Conservation (phyloP, 2,113 vertebrate genomes). For the Epinephelus cyanopodus region DNA sequence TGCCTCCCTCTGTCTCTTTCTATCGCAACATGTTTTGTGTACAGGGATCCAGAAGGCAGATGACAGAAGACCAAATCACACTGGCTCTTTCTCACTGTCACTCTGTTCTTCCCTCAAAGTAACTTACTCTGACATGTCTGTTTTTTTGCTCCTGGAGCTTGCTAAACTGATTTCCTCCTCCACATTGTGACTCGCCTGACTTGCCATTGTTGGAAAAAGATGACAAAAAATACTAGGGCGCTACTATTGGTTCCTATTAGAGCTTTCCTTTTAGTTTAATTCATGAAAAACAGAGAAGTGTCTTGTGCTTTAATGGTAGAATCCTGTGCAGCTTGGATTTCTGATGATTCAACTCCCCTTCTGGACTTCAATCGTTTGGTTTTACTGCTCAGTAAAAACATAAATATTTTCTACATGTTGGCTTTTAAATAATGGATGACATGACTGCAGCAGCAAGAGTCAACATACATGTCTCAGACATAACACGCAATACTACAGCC, state of each 20-base stretch:
- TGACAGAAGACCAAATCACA: conserved; percentile 76
- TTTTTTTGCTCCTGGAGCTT: conserved; percentile 29
- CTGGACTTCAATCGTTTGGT: conserved; percentile 11
- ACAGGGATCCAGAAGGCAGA: conserved; percentile 74
- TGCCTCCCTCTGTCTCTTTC: conserved; percentile 56
- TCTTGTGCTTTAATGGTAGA: conserved; percentile 6
- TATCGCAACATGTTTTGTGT: conserved; percentile 75
- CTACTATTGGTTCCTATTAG: conserved; percentile 17
- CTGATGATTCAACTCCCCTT: neutral
- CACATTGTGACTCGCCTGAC: conserved; percentile 34
- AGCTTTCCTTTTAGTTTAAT: neutral
- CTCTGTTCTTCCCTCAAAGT: conserved; percentile 63
- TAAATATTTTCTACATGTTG: conserved; percentile 27
- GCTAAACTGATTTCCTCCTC: conserved; percentile 66
- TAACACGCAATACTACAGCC: conserved; percentile 13
- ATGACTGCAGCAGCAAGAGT: conserved; percentile 22
- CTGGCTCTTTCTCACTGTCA: conserved; percentile 72
- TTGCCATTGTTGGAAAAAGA: conserved; percentile 32
- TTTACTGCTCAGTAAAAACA: conserved; percentile 17
- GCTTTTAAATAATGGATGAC: conserved; percentile 30
- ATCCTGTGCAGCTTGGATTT: neutral
- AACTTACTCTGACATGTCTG: conserved; percentile 63
- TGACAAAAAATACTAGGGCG: conserved; percentile 3
- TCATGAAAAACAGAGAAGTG: conserved; percentile 27
- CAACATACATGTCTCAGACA: conserved; percentile 10